Base-by-base conservation (phyloP, 2,888 invertebrate species). In the Euzophera pinguis region DNA sequence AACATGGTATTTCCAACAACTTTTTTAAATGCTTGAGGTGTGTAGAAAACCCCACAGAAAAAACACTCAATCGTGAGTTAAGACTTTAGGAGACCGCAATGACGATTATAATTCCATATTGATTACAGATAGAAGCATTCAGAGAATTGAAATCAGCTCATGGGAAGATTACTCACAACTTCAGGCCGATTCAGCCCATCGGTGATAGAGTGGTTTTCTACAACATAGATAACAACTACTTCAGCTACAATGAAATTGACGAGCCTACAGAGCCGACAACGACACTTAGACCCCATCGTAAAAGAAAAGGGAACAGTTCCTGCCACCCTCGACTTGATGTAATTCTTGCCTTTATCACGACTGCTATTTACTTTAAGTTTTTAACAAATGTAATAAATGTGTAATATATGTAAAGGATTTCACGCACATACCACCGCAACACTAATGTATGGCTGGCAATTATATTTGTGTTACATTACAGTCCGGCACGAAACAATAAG, bases 101-200 rank as follows among this genome's bases (percentile, higher is more conserved):
- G 27, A 27, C n/a, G 22, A 29, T 8, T 12, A 29, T 12, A n/a
- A n/a, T 10, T 42, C 10, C n/a, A n/a, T 42, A n/a, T 7, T n/a
- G n/a, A 32, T 89, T 85, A 54, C 86, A 96, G 96, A 88, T 96
- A 55, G 92, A 93, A 66, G 91, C 90, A 47, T 97, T 97, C 73
- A 92, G 96, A 42, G 90, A 92, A 59, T 84, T 97, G 37, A 90
- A 91, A 49, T 92, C 92, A 1, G 84, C 91, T 8, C 92, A 93
- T 50, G 96, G 95, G 2, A 90, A 91, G 61, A 86, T 97, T 57
- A 93, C 92, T 0, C 95, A 96, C 71, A 97, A 97, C 79, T 96
- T 94, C 76, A 92, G 97, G 10, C 96, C 97, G 0, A 93, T 95
- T 32, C 96, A 97, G 70, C 95, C 95, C 0, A 84, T 95, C 0